Conservation (phyloP, 1,140 invertebrate species). For the Vanessa tameamea region DNA sequence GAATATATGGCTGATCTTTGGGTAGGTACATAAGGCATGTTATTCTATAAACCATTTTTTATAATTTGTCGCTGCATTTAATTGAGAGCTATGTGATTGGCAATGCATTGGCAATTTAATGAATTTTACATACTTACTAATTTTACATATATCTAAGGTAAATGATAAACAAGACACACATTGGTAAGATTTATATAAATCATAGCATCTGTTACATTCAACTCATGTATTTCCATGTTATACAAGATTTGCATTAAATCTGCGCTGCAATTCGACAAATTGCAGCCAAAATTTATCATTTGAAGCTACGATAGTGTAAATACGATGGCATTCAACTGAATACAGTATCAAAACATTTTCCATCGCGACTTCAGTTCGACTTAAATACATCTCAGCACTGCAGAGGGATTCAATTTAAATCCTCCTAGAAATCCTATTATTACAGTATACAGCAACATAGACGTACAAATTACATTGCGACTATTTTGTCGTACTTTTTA, state of each 20-base stretch:
- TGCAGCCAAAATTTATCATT: constrained; percentile 27
- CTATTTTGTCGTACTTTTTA: neutral
- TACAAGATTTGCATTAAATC: constrained; percentile 3
- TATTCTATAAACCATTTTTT: too few relatives aligned
- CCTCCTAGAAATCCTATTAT: constrained; percentile 57
- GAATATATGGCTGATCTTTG: too few relatives aligned
- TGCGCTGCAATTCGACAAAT: constrained; percentile 22
- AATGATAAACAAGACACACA: too few relatives aligned
- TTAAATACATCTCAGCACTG: constrained; percentile 57
- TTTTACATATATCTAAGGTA: too few relatives aligned
- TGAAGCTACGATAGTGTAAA: constrained; percentile 37
- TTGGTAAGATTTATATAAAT: neutral
- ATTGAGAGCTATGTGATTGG: too few relatives aligned
- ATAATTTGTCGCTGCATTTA: too few relatives aligned
- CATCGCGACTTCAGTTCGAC: constrained; percentile 37
- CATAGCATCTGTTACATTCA: neutral
- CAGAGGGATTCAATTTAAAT: constrained; percentile 65
- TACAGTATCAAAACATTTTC: constrained; percentile 51
- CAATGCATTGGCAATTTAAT: too few relatives aligned
- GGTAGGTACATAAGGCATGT: too few relatives aligned
- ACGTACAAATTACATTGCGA: neutral
- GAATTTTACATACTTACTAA: too few relatives aligned
- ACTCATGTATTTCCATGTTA: neutral
- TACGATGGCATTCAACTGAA: constrained; percentile 39
- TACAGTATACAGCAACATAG: constrained; percentile 32